Base-by-base conservation (phyloP, 2,797 vertebrate species). In the Epinephelus coioides region DNA sequence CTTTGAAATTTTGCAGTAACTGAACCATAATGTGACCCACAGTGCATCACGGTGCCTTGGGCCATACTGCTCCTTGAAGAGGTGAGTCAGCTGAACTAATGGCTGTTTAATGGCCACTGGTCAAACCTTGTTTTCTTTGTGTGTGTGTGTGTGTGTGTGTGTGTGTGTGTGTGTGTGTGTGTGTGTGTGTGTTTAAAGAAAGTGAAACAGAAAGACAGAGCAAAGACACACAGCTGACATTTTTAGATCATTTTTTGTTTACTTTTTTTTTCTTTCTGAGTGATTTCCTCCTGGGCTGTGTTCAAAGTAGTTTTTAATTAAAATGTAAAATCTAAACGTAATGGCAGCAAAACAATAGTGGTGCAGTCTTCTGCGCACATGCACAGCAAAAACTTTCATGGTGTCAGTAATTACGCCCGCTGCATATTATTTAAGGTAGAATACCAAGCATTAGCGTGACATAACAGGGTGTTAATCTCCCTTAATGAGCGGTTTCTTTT, bases 1-100 rank as follows among this genome's bases (percentile, higher is more conserved):
- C 88, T 91, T 76, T 86, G 73, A 65, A 73, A 73, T 71, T 73
- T 38, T 64, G 73, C 79, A 38, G 73, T 25, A 68, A 62, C 47
- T 63, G 65, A 87, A 84, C 75, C 73, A 47, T 69, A 46, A 74
- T 69, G 76, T 65, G 71, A 86, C 89, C 89, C 66, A 19, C 38
- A 38, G 43, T 51, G 77, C 69, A 50, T 82, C 76, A 46, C 44
- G 3, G 63, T 0, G 68, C 87, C 84, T n/a, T 0, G 61, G 87
- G 86, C 76, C 69, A 17, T 5, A 2, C 47, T 34, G 69, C 85
- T 78, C 57, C 78, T 78, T 67, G 56, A 87, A 81, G 78, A 83
- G 79, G 83, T 87, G 86, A 91, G 73, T 84, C 82, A 86, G 82
- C 76, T 43, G 14, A 73, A 78, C 66, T 78, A 78, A 84, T 68